Conservation (phyloP, 2,797 vertebrate genomes). For the Spea hammondii region DNA sequence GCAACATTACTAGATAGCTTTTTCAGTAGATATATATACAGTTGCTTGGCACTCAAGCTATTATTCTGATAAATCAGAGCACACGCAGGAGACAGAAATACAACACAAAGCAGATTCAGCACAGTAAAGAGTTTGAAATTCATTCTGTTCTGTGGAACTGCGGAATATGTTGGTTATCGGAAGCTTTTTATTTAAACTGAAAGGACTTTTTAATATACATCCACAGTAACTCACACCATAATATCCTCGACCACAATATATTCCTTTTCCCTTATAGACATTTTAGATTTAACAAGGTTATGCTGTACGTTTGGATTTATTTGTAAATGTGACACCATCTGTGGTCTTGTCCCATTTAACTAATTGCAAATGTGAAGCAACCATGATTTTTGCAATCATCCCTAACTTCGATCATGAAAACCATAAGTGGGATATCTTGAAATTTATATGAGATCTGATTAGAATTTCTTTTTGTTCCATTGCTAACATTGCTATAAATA, state of each 20-base stretch:
- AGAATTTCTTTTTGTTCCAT: conserved; percentile 51
- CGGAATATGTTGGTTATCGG: conserved; percentile 41
- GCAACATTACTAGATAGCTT: conserved; percentile 36
- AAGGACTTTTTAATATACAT: conserved; percentile 38
- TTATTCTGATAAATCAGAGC: conserved; percentile 46
- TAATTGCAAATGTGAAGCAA: conserved; percentile 49
- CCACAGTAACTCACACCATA: conserved; percentile 45
- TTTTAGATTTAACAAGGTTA: conserved; percentile 43
- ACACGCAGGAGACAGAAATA: conserved; percentile 39
- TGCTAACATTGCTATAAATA: conserved; percentile 51
- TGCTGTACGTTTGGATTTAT: conserved; percentile 39
- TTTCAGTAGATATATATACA: conserved; percentile 41
- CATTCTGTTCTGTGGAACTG: conserved; percentile 19
- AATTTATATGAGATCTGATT: conserved; percentile 51
- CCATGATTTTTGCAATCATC: conserved; percentile 45
- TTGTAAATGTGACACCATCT: conserved; percentile 44
- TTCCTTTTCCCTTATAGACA: conserved; percentile 28
- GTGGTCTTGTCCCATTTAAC: conserved; percentile 25
- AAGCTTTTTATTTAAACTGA: conserved; percentile 47
- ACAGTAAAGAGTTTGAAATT: conserved; percentile 46
- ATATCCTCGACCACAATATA: conserved; percentile 36
- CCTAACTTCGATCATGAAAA: conserved; percentile 39
- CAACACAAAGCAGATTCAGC: conserved; percentile 48
- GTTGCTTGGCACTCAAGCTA: conserved; percentile 37
- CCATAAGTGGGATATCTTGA: conserved; percentile 49